phyloP scores from a whole-genome alignment of 2,113 vertebrate species.

The Sander lucioperca region DNA sequence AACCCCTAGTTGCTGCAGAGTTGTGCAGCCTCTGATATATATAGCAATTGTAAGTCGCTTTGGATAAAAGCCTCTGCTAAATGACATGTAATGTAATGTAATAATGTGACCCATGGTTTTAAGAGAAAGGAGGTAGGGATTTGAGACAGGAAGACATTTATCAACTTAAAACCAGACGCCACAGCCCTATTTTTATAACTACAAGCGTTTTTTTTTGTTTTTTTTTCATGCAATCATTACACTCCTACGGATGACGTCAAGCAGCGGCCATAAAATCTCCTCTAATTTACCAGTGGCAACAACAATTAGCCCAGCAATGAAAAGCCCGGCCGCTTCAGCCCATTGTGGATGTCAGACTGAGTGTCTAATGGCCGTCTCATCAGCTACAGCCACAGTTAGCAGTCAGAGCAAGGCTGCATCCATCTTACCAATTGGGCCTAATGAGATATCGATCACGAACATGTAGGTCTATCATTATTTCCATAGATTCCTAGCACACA shows the following conservation, averaged over 20 bases:
- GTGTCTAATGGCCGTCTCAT: constrained; percentile 72
- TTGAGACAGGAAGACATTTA: not conserved
- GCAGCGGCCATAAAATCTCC: constrained; percentile 53
- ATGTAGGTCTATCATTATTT: constrained; percentile 71
- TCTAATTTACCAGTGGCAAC: constrained; percentile 65
- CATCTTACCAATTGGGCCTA: constrained; percentile 76
- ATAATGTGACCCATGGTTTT: not conserved
- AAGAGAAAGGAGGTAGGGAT: not conserved
- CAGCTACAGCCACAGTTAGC: constrained; percentile 59
- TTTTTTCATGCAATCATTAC: no score
- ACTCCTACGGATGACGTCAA: constrained; percentile 11
- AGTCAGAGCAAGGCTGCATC: constrained; percentile 64
- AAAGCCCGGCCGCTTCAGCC: constrained; percentile 57
- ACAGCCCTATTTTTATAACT: not conserved
- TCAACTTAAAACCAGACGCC: not conserved
- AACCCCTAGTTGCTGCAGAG: no score
- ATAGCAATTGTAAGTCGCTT: no score
- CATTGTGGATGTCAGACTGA: constrained; percentile 56
- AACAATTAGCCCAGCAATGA: constrained; percentile 63
- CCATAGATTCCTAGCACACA: constrained; percentile 54
- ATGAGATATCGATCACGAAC: constrained; percentile 83
- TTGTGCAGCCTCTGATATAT: no score
- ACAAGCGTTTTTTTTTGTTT: not conserved
- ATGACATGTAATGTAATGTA: no score
- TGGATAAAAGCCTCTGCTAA: no score